phyloP scores from a whole-genome alignment of 2,797 vertebrate genomes.

The Leptatherina wallacei region DNA sequence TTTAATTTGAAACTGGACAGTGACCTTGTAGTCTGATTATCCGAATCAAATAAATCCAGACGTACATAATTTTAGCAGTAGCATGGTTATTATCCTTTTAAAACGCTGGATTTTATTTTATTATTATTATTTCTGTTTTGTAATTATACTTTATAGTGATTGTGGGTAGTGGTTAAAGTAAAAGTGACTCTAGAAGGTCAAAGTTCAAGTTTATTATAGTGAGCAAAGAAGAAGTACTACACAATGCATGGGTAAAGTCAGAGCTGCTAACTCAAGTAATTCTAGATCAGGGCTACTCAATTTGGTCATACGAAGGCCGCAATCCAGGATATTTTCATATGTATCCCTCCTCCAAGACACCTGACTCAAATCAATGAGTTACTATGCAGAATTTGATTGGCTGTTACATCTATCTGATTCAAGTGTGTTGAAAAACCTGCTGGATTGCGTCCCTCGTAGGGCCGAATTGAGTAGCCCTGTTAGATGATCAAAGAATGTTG shows the following conservation, averaged over 20 bases:
- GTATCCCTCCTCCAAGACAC: no score
- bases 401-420: no score
- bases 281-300: neutral
- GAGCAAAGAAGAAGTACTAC: neutral
- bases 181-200: neutral
- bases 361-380: no score
- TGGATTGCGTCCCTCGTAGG: no score
- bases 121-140: neutral
- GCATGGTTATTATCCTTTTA: conserved; percentile 14
- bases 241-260: neutral
- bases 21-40: conserved; percentile 35
- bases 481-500: neutral
- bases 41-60: conserved; percentile 29
- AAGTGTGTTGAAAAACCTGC: no score
- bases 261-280: neutral
- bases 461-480: no score
- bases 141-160: conserved; percentile 28
- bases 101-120: conserved; percentile 5
- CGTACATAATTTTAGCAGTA: neutral
- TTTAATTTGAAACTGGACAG: conserved; percentile 24
- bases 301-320: no score
- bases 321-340: no score
- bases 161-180: neutral
- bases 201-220: neutral
- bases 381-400: no score